These are phyloP conservation scores for Magallana ariakensis DNA, from an alignment of 1,140 invertebrate species.

Conservation along the genomic window DNA sequence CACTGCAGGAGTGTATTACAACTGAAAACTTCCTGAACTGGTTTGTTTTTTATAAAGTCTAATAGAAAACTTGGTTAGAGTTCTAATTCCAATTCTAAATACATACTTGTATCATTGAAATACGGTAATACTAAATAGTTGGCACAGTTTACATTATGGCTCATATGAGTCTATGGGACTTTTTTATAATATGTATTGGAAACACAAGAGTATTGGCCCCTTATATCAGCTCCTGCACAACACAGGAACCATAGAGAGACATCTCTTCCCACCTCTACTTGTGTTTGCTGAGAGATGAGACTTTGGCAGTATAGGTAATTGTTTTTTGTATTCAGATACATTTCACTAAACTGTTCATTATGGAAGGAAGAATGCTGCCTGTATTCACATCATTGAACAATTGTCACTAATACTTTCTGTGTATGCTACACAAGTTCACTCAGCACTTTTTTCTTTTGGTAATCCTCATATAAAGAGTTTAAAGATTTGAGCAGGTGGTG, in stretches of 20 bases:
- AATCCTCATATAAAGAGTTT: constrained; percentile 65
- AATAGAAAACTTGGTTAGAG: too few relatives aligned
- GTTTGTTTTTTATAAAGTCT: too few relatives aligned
- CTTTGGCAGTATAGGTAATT: constrained; percentile 23
- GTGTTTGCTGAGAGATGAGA: not conserved
- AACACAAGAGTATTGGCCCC: not conserved
- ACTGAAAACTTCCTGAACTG: too few relatives aligned
- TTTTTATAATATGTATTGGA: not conserved
- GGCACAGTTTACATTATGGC: not conserved
- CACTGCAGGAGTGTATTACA: too few relatives aligned
- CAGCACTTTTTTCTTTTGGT: constrained; percentile 50
- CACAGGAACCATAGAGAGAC: not conserved
- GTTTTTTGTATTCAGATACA: not conserved
- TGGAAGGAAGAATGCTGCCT: constrained; percentile 21
- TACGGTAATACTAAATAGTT: constrained; percentile 8
- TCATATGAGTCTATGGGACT: not conserved
- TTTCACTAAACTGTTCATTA: not conserved
- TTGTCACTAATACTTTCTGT: not conserved
- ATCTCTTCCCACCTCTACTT: not conserved
- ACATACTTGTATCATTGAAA: not conserved
- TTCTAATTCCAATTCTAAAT: too few relatives aligned
- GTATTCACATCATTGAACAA: not conserved
- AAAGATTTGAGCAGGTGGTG: constrained; percentile 67
- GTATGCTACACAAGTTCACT: constrained; percentile 53
- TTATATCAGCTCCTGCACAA: not conserved